These are phyloP conservation scores for Chamaea fasciata DNA, from an alignment of 2,113 vertebrate species.

Conservation along the genomic window DNA sequence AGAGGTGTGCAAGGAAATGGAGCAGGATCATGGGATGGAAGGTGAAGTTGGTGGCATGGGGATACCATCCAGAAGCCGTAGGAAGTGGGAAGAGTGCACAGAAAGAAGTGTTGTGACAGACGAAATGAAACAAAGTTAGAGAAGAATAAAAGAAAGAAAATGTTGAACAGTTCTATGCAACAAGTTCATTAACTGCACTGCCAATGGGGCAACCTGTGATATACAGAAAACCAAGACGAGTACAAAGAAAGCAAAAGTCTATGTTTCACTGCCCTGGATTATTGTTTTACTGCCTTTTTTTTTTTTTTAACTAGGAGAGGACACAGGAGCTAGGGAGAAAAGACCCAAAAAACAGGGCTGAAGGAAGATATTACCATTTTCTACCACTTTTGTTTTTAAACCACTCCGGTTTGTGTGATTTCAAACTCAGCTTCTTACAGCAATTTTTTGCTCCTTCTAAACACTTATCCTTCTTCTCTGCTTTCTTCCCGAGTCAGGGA, in stretches of 20 bases:
- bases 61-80: conserved; percentile 61
- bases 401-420: not conserved
- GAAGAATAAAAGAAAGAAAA: not conserved
- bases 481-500: not conserved
- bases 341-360: not conserved
- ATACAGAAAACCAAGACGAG: not conserved
- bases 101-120: conserved; percentile 42
- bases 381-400: not conserved
- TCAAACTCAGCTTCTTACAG: not conserved
- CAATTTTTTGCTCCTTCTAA: not conserved
- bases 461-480: not conserved
- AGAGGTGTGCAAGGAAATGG: conserved; percentile 63
- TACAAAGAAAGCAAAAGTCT: not conserved
- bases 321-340: not conserved
- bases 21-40: conserved; percentile 43
- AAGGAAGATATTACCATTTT: not conserved
- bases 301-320: not conserved
- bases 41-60: conserved; percentile 24
- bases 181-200: conserved; percentile 13
- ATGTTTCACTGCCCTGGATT: not conserved
- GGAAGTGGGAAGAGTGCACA: conserved; percentile 50
- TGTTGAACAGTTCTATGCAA: not conserved
- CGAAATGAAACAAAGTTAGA: conserved; percentile 52
- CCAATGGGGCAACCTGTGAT: not conserved
- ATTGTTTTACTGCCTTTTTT: not conserved